phyloP scores from a whole-genome alignment of 2,113 vertebrate species.

The Scatophagus argus region DNA sequence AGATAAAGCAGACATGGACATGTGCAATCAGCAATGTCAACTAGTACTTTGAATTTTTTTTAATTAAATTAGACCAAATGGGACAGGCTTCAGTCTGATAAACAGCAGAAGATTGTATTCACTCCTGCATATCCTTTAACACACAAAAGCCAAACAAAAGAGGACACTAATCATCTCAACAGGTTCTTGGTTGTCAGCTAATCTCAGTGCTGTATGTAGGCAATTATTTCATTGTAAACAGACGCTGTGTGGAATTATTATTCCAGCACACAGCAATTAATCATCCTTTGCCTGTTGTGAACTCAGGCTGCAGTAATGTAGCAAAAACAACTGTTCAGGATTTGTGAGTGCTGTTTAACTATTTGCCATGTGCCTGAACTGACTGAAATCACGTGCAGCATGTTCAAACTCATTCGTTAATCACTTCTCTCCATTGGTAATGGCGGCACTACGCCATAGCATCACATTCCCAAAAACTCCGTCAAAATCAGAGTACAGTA shows the following conservation, averaged over 20 bases:
- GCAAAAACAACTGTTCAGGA: constrained; percentile 8
- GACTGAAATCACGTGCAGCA: constrained; percentile 23
- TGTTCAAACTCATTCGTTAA: constrained; percentile 6
- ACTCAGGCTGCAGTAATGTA: constrained; percentile 16
- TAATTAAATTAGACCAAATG: background rate
- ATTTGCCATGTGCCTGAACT: constrained; percentile 11
- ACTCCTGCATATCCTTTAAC: background rate
- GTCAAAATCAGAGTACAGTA: constrained; percentile 42
- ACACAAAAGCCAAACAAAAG: constrained; percentile 39
- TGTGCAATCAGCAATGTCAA: constrained; percentile 9
- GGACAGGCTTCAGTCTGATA: constrained; percentile 1
- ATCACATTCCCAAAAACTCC: constrained; percentile 28
- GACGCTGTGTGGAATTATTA: constrained; percentile 57
- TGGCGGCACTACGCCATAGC: constrained; percentile 42
- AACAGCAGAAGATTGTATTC: background rate
- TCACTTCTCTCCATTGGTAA: constrained; percentile 24
- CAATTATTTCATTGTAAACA: constrained; percentile 72
- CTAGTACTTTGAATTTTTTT: background rate
- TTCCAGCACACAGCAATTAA: constrained; percentile 58
- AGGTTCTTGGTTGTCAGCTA: constrained; percentile 56
- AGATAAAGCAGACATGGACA: background rate
- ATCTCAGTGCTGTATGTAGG: constrained; percentile 52
- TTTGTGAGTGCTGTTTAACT: constrained; percentile 24
- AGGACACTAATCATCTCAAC: constrained; percentile 56
- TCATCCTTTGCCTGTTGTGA: constrained; percentile 51